Base-by-base conservation (phyloP, 1,140 invertebrate genomes). In the Zaprionus lachaisei region DNA sequence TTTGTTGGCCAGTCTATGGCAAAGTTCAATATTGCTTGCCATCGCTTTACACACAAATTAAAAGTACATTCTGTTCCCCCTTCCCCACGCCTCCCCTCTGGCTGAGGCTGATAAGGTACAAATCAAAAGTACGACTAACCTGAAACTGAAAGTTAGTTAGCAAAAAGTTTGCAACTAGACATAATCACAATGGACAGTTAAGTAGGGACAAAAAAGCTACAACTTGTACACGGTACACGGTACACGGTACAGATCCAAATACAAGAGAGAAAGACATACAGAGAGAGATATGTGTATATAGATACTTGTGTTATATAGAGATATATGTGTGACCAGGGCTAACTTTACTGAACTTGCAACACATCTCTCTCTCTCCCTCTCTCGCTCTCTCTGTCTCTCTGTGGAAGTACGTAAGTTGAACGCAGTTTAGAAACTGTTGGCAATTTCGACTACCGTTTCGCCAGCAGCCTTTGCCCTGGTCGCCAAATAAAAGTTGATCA, bases 11-110 rank as follows among this genome's bases (percentile, higher is more conserved):
- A 84, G 74, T 70, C 31, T 38, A 77, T 77, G 67, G 79, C 47
- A 72, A 89, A 87, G 84, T 87, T 87, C 73, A 89, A 87, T 87
- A 89, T 89, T 83, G 83, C 80, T 79, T 78, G 80, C 77, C 83
- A 83, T 89, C 80, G 69, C 71, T 79, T 84, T 89, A 83, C 83
- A 89, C 80, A 83, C 77, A 87, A 87, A 87, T 87, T 83, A 87
- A 87, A 80, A 89, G 65, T 71, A 69, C 57, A 34, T 34, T 17
- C 31, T 11, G 31, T 31, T 31, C 0, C 31, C 31, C 2, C 31
- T 7, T 6, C 28, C 3, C 31, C 9, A 5, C 26, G 9, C 31
- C 0, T 3, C 31, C 31, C 31, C 31, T 11, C 31, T 34, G 7
- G 31, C 31, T 31, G 31, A 31, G 7, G 31, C 31, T 34, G 31